Evolutionary conservation across 1,140 invertebrate genomes (phyloP).

Genomic region (Brachionus calyciflorus): DNA sequence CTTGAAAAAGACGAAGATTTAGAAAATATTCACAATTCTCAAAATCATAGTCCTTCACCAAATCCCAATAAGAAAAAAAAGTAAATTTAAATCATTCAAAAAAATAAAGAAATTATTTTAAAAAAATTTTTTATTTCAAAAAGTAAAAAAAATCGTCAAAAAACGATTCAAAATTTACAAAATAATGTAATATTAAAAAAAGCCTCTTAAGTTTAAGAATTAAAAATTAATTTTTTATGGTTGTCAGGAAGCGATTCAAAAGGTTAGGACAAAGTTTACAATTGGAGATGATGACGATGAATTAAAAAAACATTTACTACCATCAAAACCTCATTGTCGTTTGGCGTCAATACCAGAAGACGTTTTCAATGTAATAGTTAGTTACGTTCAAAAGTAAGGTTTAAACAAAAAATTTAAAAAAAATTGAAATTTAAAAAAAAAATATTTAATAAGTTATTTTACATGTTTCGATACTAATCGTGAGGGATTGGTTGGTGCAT

Average conservation of each 20-base stretch:
- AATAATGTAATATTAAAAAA: neutral
- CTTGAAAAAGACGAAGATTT: neutral
- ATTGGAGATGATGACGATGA: conserved; percentile 9
- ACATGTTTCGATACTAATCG: conserved; percentile 21
- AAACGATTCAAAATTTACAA: conserved; percentile 17
- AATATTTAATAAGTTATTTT: conserved; percentile 31
- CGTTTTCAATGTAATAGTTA: conserved; percentile 32
- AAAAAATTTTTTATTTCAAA: neutral
- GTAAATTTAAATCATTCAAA: neutral
- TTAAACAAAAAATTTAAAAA: neutral
- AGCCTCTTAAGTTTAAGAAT: neutral
- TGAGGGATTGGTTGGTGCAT: neutral
- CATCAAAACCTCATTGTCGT: neutral
- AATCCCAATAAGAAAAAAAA: conserved; percentile 38
- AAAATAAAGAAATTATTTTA: neutral
- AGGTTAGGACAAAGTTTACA: neutral
- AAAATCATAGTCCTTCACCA: too few relatives aligned
- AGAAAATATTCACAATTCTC: conserved; percentile 2
- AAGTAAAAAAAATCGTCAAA: conserved; percentile 29
- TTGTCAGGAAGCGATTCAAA: neutral
- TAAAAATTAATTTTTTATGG: neutral
- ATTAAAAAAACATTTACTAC: neutral
- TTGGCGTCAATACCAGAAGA: neutral
- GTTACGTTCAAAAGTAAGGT: conserved; percentile 31
- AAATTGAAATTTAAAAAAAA: neutral